Evolutionary conservation across 30 jellyfish, hydroid and myxozoan genomes (phyloP).

Genomic region (Turritopsis dohrnii): DNA sequence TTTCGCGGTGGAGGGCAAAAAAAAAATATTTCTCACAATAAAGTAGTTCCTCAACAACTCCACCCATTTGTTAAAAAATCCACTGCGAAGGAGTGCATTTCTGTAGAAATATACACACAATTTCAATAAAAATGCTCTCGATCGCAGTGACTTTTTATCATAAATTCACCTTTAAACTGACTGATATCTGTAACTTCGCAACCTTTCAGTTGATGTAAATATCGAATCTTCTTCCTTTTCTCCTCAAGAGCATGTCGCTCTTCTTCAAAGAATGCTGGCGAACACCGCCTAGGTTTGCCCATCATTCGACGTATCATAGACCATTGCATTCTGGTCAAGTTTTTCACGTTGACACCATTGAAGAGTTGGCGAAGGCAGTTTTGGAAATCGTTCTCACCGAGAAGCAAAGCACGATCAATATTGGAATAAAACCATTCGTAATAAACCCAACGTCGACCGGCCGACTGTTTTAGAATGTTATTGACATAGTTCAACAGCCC

Average conservation of each 20-base stretch:
- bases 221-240: slow-evolving; percentile 79
- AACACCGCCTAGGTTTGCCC: slow-evolving; percentile 98
- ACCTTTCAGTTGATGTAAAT: slow-evolving; percentile 59
- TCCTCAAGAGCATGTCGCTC: slow-evolving; percentile 77
- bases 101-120: no score
- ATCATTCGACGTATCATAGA: slow-evolving; percentile 83
- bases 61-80: background rate
- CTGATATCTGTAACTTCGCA: slow-evolving; percentile 36
- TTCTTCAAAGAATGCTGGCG: slow-evolving; percentile 92
- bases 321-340: slow-evolving; percentile 77
- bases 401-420: slow-evolving; percentile 89
- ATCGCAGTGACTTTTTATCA: no score
- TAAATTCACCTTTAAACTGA: slow-evolving; percentile 39
- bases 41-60: no score
- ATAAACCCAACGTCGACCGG: slow-evolving; percentile 91
- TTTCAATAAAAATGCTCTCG: no score
- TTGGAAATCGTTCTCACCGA: slow-evolving; percentile 84
- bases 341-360: slow-evolving; percentile 67
- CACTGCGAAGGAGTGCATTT: no score
- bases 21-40: no score
- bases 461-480: slow-evolving; percentile 76
- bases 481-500: slow-evolving; percentile 46
- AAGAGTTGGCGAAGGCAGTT: slow-evolving; percentile 74
- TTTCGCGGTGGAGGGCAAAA: no score
- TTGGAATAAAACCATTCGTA: slow-evolving; percentile 94